These are phyloP conservation scores for Epistrophe eligans DNA, from an alignment of 2,888 invertebrate species.

Conservation along the genomic window DNA sequence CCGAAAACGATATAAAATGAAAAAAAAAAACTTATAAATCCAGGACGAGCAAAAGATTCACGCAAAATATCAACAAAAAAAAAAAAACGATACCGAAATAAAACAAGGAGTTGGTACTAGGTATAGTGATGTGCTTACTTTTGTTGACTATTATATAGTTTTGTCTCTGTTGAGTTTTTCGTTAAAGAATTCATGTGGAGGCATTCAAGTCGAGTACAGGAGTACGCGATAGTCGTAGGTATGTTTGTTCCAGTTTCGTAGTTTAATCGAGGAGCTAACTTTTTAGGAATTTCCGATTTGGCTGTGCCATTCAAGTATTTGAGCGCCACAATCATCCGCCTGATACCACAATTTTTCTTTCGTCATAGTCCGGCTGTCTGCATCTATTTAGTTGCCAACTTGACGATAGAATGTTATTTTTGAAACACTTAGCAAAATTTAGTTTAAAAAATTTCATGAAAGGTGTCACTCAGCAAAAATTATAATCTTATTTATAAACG, in stretches of 20 bases:
- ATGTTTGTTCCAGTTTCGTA: constrained; percentile 15
- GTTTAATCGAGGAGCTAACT: constrained; percentile 36
- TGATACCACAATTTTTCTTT: not conserved
- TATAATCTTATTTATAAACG: too few species aligned
- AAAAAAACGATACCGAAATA: not conserved
- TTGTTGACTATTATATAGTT: not conserved
- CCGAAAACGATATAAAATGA: constrained; percentile 7
- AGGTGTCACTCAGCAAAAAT: too few species aligned
- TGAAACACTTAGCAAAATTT: too few species aligned
- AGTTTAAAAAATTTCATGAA: too few species aligned
- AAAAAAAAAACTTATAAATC: constrained; percentile 47
- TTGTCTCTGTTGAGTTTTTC: not conserved
- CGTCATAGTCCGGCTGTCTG: not conserved
- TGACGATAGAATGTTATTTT: too few species aligned
- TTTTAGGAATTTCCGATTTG: constrained; percentile 50
- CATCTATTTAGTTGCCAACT: too few species aligned
- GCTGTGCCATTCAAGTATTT: constrained; percentile 32
- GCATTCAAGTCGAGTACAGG: too few species aligned
- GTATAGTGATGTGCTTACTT: constrained; percentile 17
- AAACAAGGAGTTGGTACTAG: constrained; percentile 2
- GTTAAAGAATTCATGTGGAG: too few species aligned
- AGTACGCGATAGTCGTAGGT: not conserved
- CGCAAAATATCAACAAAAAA: constrained; percentile 37
- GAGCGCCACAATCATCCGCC: not conserved
- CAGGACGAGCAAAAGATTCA: constrained; percentile 48